Conservation (phyloP, 1,140 invertebrate species). For the Diorhabda sublineata region DNA sequence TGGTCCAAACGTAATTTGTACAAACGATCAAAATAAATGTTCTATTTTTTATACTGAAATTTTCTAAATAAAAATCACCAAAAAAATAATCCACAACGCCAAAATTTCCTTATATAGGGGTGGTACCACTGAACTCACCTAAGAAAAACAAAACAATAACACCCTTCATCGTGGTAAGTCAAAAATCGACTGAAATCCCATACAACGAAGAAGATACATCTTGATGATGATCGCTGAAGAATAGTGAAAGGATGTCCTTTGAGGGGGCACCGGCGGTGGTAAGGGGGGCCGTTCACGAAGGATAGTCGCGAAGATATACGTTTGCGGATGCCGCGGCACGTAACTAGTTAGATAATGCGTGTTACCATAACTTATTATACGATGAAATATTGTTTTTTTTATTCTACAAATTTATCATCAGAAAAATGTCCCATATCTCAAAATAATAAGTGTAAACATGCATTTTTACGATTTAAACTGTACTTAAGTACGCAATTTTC, state of each 20-base stretch:
- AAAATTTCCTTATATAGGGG: background rate
- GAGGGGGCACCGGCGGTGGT: background rate
- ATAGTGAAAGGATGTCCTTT: slow-evolving; percentile 30
- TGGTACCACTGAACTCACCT: slow-evolving; percentile 36
- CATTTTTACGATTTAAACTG: no score
- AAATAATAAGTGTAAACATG: no score
- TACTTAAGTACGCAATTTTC: no score
- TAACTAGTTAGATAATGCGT: slow-evolving; percentile 18
- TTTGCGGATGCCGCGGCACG: slow-evolving; percentile 12
- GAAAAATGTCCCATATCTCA: no score
- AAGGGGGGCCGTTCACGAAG: slow-evolving; percentile 10
- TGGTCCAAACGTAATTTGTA: background rate
- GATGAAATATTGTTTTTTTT: no score
- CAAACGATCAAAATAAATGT: slow-evolving; percentile 2
- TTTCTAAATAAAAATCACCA: slow-evolving; percentile 7
- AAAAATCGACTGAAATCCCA: slow-evolving; percentile 40
- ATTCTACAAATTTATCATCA: no score
- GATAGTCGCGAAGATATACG: slow-evolving; percentile 12
- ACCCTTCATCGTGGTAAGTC: slow-evolving; percentile 42
- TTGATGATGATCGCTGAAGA: slow-evolving; percentile 16
- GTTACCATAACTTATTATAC: background rate
- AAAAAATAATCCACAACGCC: slow-evolving; percentile 6
- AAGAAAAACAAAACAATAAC: slow-evolving; percentile 42
- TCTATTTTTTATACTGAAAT: slow-evolving; percentile 9
- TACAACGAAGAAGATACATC: slow-evolving; percentile 26